phyloP scores from a whole-genome alignment of 2,888 invertebrate species.

The Volucella bombylans region DNA sequence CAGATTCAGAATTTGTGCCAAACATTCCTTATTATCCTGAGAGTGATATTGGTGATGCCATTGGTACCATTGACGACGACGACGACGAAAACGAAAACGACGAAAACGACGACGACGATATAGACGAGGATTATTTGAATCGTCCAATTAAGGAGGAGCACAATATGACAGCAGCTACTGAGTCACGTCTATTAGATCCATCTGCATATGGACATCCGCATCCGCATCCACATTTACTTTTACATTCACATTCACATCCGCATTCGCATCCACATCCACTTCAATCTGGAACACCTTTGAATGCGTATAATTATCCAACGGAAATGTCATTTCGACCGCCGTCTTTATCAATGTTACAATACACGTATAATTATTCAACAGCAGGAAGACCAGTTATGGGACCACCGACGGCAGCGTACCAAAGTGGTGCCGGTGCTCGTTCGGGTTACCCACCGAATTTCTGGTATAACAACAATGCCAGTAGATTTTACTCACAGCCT shows the following conservation, averaged over 20 bases:
- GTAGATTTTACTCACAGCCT: slow-evolving; percentile 42
- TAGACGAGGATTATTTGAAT: slow-evolving; percentile 52
- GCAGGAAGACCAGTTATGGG: slow-evolving; percentile 54
- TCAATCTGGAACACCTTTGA: slow-evolving; percentile 14
- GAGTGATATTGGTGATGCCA: slow-evolving; percentile 53
- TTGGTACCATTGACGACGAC: slow-evolving; percentile 38
- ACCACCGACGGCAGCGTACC: slow-evolving; percentile 53
- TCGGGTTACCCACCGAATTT: slow-evolving; percentile 78
- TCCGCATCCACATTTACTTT: not conserved
- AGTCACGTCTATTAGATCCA: slow-evolving; percentile 55
- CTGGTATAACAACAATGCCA: slow-evolving; percentile 79
- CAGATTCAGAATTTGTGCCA: slow-evolving; percentile 62
- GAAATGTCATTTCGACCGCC: slow-evolving; percentile 77
- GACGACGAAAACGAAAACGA: slow-evolving; percentile 52
- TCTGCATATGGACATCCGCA: slow-evolving; percentile 48
- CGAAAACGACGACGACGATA: slow-evolving; percentile 51
- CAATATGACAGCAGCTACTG: slow-evolving; percentile 57
- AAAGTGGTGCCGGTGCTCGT: slow-evolving; percentile 29
- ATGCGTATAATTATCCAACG: slow-evolving; percentile 32
- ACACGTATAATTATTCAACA: slow-evolving; percentile 77
- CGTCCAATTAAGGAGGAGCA: slow-evolving; percentile 29
- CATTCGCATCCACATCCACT: slow-evolving; percentile 37
- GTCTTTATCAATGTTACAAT: slow-evolving; percentile 77
- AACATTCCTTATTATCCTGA: slow-evolving; percentile 63
- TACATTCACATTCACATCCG: too few relatives aligned